A percentile compares a stretch with the other conserved stretches of the same genome.
These are phyloP conservation scores for Dermatophagoides farinae DNA, from an alignment of 1,140 invertebrate species.

Conservation along the genomic window DNA sequence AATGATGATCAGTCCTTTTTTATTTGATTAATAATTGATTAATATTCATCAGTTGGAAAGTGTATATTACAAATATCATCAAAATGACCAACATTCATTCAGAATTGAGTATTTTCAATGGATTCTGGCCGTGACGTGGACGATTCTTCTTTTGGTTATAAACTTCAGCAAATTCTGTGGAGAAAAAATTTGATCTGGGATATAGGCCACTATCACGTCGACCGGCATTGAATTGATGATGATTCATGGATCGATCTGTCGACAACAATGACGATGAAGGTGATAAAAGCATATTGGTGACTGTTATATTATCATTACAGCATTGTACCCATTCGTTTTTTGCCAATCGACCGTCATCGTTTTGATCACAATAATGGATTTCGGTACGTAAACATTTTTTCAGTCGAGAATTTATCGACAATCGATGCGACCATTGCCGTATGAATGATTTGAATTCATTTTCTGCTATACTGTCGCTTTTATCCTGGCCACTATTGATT, in stretches of 20 bases:
- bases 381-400: slow-evolving; percentile 9
- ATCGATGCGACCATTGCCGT: neutral
- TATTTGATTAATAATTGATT: no score
- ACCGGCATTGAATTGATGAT: neutral
- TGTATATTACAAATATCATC: no score
- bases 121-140: neutral
- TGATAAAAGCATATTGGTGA: neutral
- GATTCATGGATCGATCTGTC: neutral
- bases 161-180: neutral
- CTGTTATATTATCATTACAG: neutral
- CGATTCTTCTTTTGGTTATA: neutral
- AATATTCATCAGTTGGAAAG: no score
- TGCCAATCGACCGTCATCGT: neutral
- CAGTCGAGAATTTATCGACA: neutral
- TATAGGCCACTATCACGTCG: neutral
- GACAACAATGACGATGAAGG: neutral
- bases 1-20: no score
- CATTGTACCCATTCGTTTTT: slow-evolving; percentile 6
- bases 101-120: neutral
- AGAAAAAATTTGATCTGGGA: neutral
- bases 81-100: neutral
- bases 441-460: slow-evolving; percentile 7
- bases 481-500: neutral
- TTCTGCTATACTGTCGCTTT: neutral
- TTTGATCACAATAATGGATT: slow-evolving; percentile 6